Percentiles rank a stretch among this genome's conserved stretches.
These are phyloP conservation scores for Pangasius sanitwongsei DNA, from an alignment of 2,797 vertebrate species.

Conservation along the genomic window DNA sequence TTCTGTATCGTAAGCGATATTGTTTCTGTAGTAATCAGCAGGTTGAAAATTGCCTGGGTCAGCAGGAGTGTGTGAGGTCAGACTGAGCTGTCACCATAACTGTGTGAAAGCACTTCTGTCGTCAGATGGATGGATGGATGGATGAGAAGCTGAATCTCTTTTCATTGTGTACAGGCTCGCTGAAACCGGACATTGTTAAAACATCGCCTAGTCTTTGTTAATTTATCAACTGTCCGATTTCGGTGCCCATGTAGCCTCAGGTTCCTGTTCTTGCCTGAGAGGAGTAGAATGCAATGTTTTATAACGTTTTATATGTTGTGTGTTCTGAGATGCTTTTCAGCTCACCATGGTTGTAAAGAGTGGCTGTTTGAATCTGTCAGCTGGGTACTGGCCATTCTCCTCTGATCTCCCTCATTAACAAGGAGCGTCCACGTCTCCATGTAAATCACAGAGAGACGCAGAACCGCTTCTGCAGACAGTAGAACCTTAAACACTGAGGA, in stretches of 20 bases:
- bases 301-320: neutral
- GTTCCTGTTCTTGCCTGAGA: neutral
- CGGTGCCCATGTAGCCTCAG: neutral
- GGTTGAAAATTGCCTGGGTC: neutral
- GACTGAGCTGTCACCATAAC: neutral
- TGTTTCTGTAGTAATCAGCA: conserved; percentile 29
- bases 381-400: neutral
- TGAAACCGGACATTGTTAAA: neutral
- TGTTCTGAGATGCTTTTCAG: neutral
- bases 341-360: neutral
- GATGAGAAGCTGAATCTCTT: neutral
- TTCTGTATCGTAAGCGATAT: conserved; percentile 1
- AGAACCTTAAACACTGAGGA: neutral
- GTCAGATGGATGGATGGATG: neutral
- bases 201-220: neutral
- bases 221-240: neutral
- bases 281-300: neutral
- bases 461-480: neutral
- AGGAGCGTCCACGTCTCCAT: neutral
- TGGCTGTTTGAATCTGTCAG: neutral
- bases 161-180: neutral
- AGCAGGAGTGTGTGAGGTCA: conserved; percentile 10
- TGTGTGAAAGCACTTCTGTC: neutral
- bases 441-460: neutral
- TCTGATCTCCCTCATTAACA: neutral